These are phyloP conservation scores for Yponomeuta cagnagella DNA, from an alignment of 2,888 invertebrate genomes.

Conservation along the genomic window DNA sequence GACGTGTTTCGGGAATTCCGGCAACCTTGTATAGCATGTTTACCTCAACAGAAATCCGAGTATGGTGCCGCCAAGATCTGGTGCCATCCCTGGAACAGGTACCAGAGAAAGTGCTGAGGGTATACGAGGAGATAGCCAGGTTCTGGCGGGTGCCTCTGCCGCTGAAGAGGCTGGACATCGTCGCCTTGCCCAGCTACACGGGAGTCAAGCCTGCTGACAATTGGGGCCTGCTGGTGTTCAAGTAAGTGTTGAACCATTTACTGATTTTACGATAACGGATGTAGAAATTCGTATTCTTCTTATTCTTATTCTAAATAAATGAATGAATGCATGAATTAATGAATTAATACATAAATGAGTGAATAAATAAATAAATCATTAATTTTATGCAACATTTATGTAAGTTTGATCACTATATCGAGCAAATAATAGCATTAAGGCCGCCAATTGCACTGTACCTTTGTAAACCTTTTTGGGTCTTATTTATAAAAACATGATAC, in stretches of 20 bases:
- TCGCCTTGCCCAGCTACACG: conserved; percentile 83
- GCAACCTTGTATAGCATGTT: background rate
- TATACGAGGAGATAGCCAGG: conserved; percentile 76
- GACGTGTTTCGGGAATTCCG: no score
- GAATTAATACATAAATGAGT: no score
- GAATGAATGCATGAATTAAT: no score
- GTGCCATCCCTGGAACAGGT: conserved; percentile 74
- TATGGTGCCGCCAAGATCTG: conserved; percentile 80
- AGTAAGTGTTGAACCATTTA: background rate
- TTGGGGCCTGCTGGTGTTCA: conserved; percentile 87
- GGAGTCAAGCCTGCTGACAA: conserved; percentile 84
- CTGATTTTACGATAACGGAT: background rate
- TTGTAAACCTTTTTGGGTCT: no score
- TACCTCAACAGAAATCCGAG: conserved; percentile 58
- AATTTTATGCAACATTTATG: no score
- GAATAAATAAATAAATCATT: no score
- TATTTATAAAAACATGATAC: no score
- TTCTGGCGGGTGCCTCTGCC: conserved; percentile 81
- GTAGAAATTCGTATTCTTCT: background rate
- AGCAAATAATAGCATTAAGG: no score
- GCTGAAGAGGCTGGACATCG: conserved; percentile 80
- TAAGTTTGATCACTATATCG: no score
- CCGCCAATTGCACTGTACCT: no score
- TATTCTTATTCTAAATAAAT: no score
- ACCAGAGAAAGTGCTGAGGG: conserved; percentile 72